phyloP scores from a whole-genome alignment of 2,797 vertebrate species.

The Cirrhinus mrigala region DNA sequence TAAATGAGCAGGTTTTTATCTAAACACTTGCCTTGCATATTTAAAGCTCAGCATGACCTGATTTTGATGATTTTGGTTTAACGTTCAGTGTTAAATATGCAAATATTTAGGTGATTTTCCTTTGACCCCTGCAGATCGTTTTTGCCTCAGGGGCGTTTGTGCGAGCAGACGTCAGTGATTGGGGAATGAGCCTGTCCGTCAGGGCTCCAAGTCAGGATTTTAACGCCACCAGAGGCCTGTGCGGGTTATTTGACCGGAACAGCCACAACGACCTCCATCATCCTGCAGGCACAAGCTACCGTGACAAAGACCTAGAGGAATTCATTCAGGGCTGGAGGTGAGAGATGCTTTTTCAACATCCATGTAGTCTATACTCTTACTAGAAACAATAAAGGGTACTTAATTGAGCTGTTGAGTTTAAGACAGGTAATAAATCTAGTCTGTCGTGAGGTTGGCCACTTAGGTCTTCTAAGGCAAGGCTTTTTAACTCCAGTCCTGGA shows the following conservation, averaged over 20 bases:
- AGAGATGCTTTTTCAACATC: conserved; percentile 8
- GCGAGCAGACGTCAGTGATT: conserved; percentile 74
- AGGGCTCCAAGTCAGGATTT: conserved; percentile 76
- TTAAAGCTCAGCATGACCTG: neutral
- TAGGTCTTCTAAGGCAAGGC: neutral
- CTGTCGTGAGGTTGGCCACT: neutral
- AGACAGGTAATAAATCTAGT: neutral
- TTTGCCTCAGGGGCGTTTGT: conserved; percentile 85
- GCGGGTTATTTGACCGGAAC: conserved; percentile 80
- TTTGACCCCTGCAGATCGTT: conserved; percentile 73
- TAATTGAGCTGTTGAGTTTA: conserved; percentile 6
- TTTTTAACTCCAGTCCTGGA: too few relatives aligned
- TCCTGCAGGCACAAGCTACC: conserved; percentile 57
- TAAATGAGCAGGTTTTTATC: neutral
- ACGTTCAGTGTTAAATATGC: neutral
- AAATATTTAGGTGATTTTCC: conserved; percentile 42
- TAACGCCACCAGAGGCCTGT: conserved; percentile 77
- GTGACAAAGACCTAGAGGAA: conserved; percentile 58
- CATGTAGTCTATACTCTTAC: neutral
- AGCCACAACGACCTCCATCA: conserved; percentile 79
- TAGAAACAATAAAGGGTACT: neutral
- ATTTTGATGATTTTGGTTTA: neutral
- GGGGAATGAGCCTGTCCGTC: conserved; percentile 82
- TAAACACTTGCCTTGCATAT: neutral
- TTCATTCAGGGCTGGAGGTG: conserved; percentile 82